A percentile compares a stretch with the other conserved stretches of the same genome.
phyloP scores from a whole-genome alignment of 2,888 invertebrate genomes.

The Atethmia centrago region DNA sequence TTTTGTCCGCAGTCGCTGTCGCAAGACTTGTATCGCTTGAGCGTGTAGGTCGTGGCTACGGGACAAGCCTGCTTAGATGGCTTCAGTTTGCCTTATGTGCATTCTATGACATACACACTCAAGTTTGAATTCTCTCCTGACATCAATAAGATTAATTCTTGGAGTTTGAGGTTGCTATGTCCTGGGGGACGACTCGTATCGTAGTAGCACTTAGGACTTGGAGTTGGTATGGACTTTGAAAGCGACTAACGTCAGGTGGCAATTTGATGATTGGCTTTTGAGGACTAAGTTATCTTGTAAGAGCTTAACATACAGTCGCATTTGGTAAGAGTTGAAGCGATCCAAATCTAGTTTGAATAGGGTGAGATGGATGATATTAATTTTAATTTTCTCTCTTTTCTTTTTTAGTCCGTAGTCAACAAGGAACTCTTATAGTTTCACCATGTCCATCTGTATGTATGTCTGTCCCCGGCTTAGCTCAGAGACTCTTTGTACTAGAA shows the following conservation, averaged over 20 bases:
- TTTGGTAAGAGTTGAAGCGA: background rate
- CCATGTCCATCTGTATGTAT: no score
- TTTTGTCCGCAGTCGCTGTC: background rate
- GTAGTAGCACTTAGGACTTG: slow-evolving; percentile 18
- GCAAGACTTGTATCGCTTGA: background rate
- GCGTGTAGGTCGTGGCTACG: no score
- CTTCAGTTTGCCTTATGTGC: slow-evolving; percentile 10
- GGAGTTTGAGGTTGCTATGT: slow-evolving; percentile 16
- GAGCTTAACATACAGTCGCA: background rate
- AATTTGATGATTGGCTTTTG: background rate
- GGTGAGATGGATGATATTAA: background rate
- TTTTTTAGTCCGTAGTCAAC: no score
- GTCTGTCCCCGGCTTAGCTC: no score
- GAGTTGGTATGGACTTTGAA: slow-evolving; percentile 5
- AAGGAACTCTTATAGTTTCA: no score
- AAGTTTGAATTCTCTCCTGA: slow-evolving; percentile 41
- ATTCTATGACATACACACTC: slow-evolving; percentile 1
- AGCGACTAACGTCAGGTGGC: background rate
- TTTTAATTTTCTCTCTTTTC: no score
- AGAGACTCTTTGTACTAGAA: no score
- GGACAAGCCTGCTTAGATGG: background rate
- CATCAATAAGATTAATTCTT: slow-evolving; percentile 36
- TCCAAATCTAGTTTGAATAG: background rate
- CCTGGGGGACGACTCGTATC: slow-evolving; percentile 19
- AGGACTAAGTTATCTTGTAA: background rate